phyloP scores from a whole-genome alignment of 2,888 invertebrate species.

The Andrena camellia region DNA sequence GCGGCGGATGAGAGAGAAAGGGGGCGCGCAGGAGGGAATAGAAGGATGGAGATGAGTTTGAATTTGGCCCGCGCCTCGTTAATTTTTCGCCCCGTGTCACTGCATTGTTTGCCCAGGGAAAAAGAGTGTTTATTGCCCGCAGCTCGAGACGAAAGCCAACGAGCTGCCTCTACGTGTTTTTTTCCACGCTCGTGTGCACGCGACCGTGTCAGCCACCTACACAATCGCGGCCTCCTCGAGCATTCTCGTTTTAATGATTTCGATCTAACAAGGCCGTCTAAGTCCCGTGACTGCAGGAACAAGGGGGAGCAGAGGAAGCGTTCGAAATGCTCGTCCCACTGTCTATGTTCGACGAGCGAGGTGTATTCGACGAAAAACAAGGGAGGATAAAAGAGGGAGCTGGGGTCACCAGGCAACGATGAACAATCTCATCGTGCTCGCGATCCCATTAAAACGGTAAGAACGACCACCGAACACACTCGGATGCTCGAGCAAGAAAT shows the following conservation, averaged over 20 bases:
- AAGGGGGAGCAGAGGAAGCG: not conserved
- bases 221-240: slow-evolving; percentile 56
- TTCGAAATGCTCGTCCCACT: slow-evolving; percentile 32
- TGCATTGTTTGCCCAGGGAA: slow-evolving; percentile 73
- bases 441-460: not conserved
- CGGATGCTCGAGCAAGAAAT: slow-evolving; percentile 18
- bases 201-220: slow-evolving; percentile 33
- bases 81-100: slow-evolving; percentile 78
- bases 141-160: slow-evolving; percentile 69
- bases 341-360: slow-evolving; percentile 40
- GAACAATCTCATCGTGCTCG: slow-evolving; percentile 9
- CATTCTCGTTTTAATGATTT: slow-evolving; percentile 76
- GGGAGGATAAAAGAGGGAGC: not conserved
- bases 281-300: slow-evolving; percentile 37
- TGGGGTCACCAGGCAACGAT: not conserved
- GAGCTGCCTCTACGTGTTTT: slow-evolving; percentile 42
- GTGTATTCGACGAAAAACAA: slow-evolving; percentile 8
- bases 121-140: slow-evolving; percentile 73
- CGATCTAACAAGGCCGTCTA: slow-evolving; percentile 71
- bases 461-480: not conserved
- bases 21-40: slow-evolving; percentile 11
- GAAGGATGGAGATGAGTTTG: slow-evolving; percentile 57
- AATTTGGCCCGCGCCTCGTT: slow-evolving; percentile 76
- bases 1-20: not conserved
- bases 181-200: slow-evolving; percentile 27